Percentiles rank a stretch among this genome's conserved stretches.
phyloP scores from a whole-genome alignment of 2,113 vertebrate species.

The Mormyrus iriodes region DNA sequence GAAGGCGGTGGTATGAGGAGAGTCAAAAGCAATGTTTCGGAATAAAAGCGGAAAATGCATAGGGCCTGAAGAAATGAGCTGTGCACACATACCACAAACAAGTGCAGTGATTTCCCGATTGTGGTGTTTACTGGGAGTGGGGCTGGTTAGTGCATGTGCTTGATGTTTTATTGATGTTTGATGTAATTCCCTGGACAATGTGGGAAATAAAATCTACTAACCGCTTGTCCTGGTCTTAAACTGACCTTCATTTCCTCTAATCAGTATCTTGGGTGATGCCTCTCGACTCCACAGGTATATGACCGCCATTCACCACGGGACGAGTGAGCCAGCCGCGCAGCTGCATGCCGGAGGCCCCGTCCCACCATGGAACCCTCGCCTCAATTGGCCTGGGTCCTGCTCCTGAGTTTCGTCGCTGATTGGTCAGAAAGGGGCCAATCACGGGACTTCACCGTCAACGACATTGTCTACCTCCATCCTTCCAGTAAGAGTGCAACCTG shows the following conservation, averaged over 20 bases:
- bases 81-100: not conserved
- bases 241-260: not conserved
- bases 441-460: conserved; percentile 78
- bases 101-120: not conserved
- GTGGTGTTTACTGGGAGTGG: not conserved
- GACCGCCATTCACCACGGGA: conserved; percentile 11
- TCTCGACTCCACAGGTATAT: conserved; percentile 23
- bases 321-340: conserved; percentile 23
- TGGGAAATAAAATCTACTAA: not conserved
- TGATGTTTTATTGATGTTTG: not conserved
- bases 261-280: not conserved
- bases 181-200: not conserved
- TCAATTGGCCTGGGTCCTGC: conserved; percentile 62
- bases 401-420: conserved; percentile 60
- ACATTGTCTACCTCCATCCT: conserved; percentile 84
- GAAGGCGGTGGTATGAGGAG: not conserved
- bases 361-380: conserved; percentile 71
- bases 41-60: not conserved
- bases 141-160: not conserved
- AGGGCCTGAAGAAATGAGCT: not conserved
- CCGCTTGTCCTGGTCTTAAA: not conserved
- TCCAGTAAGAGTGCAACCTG: conserved; percentile 70
- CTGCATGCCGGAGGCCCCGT: conserved; percentile 59
- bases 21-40: not conserved
- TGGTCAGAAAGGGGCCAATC: conserved; percentile 51